These are phyloP conservation scores for Spongilla lacustris DNA, from an alignment of 37 sponge, comb jelly and placozoan genomes.

Conservation along the genomic window DNA sequence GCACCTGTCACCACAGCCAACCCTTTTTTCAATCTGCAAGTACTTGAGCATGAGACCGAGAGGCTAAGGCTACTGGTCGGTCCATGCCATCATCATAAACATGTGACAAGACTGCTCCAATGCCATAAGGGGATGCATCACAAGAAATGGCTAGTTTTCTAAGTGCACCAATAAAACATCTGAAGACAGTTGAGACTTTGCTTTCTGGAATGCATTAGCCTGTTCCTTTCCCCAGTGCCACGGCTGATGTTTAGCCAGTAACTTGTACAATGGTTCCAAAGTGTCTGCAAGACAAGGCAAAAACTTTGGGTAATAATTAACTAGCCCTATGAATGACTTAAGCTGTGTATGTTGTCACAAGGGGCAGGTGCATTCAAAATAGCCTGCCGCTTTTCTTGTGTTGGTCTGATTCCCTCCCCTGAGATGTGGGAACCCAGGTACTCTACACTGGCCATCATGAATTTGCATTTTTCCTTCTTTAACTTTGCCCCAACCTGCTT, in stretches of 20 bases:
- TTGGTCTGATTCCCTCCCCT: not conserved
- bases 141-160: not conserved
- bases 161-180: not conserved
- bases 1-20: slow-evolving; percentile 29
- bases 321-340: slow-evolving; percentile 29
- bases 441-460: slow-evolving; percentile 2
- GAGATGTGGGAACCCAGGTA: not conserved
- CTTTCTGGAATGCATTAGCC: slow-evolving; percentile 32
- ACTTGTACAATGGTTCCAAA: slow-evolving; percentile 31
- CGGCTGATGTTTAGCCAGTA: slow-evolving; percentile 15
- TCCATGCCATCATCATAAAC: slow-evolving; percentile 8
- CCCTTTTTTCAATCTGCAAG: slow-evolving; percentile 30
- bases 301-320: slow-evolving; percentile 36
- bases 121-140: slow-evolving; percentile 50
- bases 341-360: not conserved
- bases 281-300: slow-evolving; percentile 36
- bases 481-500: slow-evolving; percentile 3
- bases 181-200: too few relatives aligned
- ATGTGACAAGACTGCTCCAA: slow-evolving; percentile 59
- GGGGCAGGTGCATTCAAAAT: slow-evolving; percentile 20
- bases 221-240: slow-evolving; percentile 37
- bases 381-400: too few relatives aligned
- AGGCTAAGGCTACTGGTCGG: slow-evolving; percentile 26
- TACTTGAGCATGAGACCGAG: slow-evolving; percentile 19
- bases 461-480: slow-evolving; percentile 20